phyloP scores from a whole-genome alignment of 1,140 invertebrate genomes.

The Lepidurus packardi region DNA sequence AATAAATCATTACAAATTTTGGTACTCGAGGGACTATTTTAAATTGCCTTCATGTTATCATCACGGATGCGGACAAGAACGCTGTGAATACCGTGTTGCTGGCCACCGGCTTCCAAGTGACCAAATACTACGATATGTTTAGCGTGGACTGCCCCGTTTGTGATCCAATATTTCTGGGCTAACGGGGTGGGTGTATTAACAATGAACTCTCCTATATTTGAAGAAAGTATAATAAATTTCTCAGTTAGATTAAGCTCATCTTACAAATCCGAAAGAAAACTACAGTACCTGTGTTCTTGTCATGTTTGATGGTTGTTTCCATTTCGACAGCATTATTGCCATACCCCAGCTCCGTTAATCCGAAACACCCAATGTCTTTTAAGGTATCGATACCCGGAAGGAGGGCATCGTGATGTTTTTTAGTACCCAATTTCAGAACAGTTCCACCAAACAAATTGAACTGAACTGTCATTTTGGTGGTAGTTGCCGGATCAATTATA shows the following conservation, averaged over 20 bases:
- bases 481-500: constrained; percentile 44
- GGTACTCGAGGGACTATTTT: too few species aligned
- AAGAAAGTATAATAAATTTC: constrained; percentile 36
- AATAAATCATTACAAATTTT: constrained; percentile 34
- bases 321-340: constrained; percentile 46
- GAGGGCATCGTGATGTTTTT: constrained; percentile 42
- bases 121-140: constrained; percentile 45
- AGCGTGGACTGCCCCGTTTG: constrained; percentile 45
- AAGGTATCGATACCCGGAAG: constrained; percentile 42
- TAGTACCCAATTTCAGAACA: constrained; percentile 44
- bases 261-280: constrained; percentile 32
- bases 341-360: constrained; percentile 45
- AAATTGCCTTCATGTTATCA: constrained; percentile 39
- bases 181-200: constrained; percentile 42
- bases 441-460: constrained; percentile 46
- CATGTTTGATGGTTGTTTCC: constrained; percentile 43
- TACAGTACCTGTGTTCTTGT: not conserved
- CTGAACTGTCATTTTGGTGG: constrained; percentile 47
- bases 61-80: constrained; percentile 44
- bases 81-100: constrained; percentile 42
- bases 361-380: constrained; percentile 45
- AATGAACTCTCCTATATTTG: constrained; percentile 40
- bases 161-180: constrained; percentile 46
- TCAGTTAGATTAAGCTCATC: too few species aligned
- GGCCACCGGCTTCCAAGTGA: constrained; percentile 39